Evolutionary conservation across 2,113 vertebrate genomes (phyloP), one percentile per base, ranked within the genome.

Genomic region (Rhipidura dahli): DNA sequence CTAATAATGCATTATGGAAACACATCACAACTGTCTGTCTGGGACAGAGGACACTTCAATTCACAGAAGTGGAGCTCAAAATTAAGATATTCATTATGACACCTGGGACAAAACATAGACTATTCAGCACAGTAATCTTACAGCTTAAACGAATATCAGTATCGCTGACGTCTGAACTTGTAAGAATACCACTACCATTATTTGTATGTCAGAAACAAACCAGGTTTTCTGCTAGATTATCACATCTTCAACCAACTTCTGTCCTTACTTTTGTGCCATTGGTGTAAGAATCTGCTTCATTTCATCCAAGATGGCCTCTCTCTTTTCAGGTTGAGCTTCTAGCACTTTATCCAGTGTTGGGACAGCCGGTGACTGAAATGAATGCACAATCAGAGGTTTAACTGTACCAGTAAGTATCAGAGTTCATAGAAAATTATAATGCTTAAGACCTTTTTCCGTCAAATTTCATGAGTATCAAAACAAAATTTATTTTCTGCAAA

Each of bases 251-350:
- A 37, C 68, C 4, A 61, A 13, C 7, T 56, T 56, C 17, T 54
- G 22, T 84, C 87, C 98, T 99, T 98, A 99, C 99, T 99, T 99
- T 94, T 99, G 99, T 35, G 98, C 98, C 99, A 99, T 98, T 40
- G 99, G 99, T 3, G 98, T 98, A 94, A 99, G 98, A 88, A 98
- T 99, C 97, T 99, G 98, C 94, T 99, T 99, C 98, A 99, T 99
- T 96, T 99, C 99, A n/a, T 99, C 99, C 94, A 99, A 96, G 91
- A 99, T 99, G 73, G 96, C 95, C 68, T 98, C 98, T 49, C 96
- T 94, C 88, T 99, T 99, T 56, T 98, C 98, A 11, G 99, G 99
- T 9, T 99, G 98, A 51, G 89, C 95, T 84, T 99, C 97, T 22
- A 98, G 91, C 2, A 99, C 98, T 92, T 99, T 99, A 44, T 98